Evolutionary conservation across 2,797 vertebrate species (phyloP), one percentile per base, ranked within the genome.

Genomic region (Scyliorhinus canicula): DNA sequence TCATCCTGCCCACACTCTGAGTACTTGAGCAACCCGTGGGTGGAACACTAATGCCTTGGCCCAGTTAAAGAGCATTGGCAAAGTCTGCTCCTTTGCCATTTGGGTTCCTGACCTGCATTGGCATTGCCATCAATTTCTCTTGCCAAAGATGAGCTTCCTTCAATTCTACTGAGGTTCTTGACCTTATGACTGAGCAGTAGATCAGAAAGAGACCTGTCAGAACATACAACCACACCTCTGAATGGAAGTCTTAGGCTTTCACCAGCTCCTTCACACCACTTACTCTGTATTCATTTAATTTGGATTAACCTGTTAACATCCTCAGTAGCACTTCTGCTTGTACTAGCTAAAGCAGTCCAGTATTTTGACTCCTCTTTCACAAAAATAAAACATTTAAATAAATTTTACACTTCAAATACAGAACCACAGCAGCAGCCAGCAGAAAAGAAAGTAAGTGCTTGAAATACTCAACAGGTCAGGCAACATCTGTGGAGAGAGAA

Each of bases 161-260:
- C 55, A 90, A n/a, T 90, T 60, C 50, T 35, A 90, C 55, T 90
- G 35, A 40, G 52, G 52, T 35, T 60, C 86, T 57, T 60, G 86
- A 90, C 55, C 85, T 40, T 60, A 90, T 2, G 5, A 31, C 55
- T 90, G 86, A 90, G 86, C 84, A 90, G 31, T 90, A 35, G 16
- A 60, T 31, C 55, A 90, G 86, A 60, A 90, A n/a, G 86, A 60
- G 55, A 90, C 31, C 55, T n/a, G 86, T 90, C 86, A 90, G 86
- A 90, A 57, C 86, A 90, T 7, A 90, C 52, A 90, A 88, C 31
- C 52, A 60, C 52, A 85, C 82, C 47, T 86, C 84, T 21, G 47
- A 90, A 90, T n/a, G 31, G 1, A 60, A 90, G 86, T n/a, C 14
- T 60, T 2, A n/a, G 31, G 52, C 86, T 60, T 90, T 90, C 55